These are phyloP conservation scores for Caenorhabditis panamensis DNA, from an alignment of 2,888 invertebrate genomes.

Conservation along the genomic window DNA sequence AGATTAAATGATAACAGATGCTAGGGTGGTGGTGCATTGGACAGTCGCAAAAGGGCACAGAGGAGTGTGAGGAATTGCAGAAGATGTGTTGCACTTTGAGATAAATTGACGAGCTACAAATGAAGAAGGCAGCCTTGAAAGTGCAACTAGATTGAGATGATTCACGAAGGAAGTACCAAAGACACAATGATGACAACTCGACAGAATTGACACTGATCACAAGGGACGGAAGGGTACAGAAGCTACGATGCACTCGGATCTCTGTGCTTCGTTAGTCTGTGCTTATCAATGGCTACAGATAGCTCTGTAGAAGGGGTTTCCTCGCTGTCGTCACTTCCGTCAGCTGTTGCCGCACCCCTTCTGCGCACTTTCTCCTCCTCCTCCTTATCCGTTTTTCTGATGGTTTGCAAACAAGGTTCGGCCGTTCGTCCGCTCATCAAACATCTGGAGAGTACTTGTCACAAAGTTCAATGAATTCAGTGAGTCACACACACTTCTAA, in stretches of 20 bases:
- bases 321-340: slow-evolving; percentile 26
- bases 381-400: slow-evolving; percentile 1
- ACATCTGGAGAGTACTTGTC: slow-evolving; percentile 33
- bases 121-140: slow-evolving; percentile 8
- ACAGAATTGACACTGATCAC: background rate
- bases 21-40: slow-evolving; percentile 12
- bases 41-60: slow-evolving; percentile 28
- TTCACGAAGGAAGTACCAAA: background rate
- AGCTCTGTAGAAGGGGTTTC: slow-evolving; percentile 4
- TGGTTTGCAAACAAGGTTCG: slow-evolving; percentile 30
- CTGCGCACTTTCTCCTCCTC: slow-evolving; percentile 9
- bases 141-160: slow-evolving; percentile 17
- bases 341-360: slow-evolving; percentile 23
- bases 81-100: slow-evolving; percentile 32
- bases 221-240: background rate
- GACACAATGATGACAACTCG: slow-evolving; percentile 12
- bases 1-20: slow-evolving; percentile 47
- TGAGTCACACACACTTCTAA: slow-evolving; percentile 42
- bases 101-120: slow-evolving; percentile 4
- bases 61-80: slow-evolving; percentile 16
- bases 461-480: slow-evolving; percentile 25
- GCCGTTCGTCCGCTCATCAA: slow-evolving; percentile 29
- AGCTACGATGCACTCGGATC: background rate
- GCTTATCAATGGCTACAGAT: background rate
- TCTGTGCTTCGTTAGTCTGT: background rate